Evolutionary conservation across 2,888 invertebrate genomes (phyloP), one percentile per base, ranked within the genome.

Genomic region (Stratiomys singularior): DNA sequence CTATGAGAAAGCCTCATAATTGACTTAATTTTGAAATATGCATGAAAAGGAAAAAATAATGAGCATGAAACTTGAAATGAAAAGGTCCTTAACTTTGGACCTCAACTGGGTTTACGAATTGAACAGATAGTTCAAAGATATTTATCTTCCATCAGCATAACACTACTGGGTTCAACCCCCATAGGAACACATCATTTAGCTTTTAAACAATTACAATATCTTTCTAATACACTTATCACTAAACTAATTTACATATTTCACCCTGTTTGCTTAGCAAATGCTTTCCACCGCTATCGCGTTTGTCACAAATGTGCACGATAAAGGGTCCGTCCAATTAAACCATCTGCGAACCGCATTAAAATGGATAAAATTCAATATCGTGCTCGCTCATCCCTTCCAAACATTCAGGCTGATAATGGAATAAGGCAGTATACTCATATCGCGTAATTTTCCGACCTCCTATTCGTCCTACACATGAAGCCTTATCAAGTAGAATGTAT

Each of bases 281-380:
- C 66, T 63, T 63, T 25, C 27, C 5, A 47, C 46, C 18, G 52
- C 66, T 3, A 74, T 9, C 60, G 37, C 58, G 30, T 23, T 74
- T 74, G 58, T 74, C 60, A 74, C 74, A 74, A 74, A 74, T 58
- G 60, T 58, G 58, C 58, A 58, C 60, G 30, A 23, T 23, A 58
- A 58, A 37, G 74, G 74, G 37, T 46, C 25, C 21, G 74, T 23
- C 74, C 58, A 74, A 74, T 74, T 74, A 58, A 74, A 74, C 74
- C 74, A 74, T 74, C 74, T 74, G 74, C 23, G 74, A 74, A 74
- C 60, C 74, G 30, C 25, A 74, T 74, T 74, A 74, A 58, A 37
- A 13, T 21, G 74, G 58, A 74, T 74, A 74, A 74, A 74, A 60
- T 60, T 74, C 74, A 74, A 74, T 74, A 74, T 23, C 25, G 58